Evolutionary conservation across 2,797 vertebrate species (phyloP).

Genomic region (Gadopsis bispinosus): DNA sequence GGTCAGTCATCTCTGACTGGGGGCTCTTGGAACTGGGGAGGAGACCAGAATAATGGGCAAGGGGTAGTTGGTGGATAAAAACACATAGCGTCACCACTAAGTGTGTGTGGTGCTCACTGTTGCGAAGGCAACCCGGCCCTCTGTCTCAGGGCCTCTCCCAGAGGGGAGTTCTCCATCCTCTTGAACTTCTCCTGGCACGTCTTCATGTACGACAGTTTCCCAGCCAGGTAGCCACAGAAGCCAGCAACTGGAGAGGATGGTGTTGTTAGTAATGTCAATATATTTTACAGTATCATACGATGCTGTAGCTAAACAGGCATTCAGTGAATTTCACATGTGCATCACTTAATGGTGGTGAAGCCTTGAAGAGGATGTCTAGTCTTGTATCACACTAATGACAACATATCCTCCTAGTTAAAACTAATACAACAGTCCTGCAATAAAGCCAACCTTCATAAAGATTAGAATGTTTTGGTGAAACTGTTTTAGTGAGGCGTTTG

Average conservation of each 20-base stretch:
- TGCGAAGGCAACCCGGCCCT: conserved; percentile 69
- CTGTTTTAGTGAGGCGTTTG: not conserved
- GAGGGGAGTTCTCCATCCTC: conserved; percentile 90
- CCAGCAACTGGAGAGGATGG: conserved; percentile 72
- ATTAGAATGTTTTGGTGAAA: not conserved
- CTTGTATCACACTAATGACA: not conserved
- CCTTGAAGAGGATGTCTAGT: not conserved
- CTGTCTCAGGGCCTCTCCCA: conserved; percentile 89
- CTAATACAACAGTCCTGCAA: not conserved
- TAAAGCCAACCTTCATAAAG: not conserved
- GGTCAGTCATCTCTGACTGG: conserved; percentile 72
- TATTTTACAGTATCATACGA: not conserved
- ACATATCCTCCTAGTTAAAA: not conserved
- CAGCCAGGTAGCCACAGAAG: conserved; percentile 87
- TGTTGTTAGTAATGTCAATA: not conserved
- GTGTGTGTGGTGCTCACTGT: conserved; percentile 80
- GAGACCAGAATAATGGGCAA: conserved; percentile 1
- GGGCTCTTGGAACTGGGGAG: conserved; percentile 37
- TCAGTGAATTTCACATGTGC: not conserved
- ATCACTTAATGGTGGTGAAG: not conserved
- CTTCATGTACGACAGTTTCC: conserved; percentile 92
- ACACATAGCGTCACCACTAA: no score
- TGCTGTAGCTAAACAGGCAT: not conserved
- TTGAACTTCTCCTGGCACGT: conserved; percentile 92
- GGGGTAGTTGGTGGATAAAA: not conserved